Conservation (phyloP, 1,140 invertebrate genomes). For the Penaeus chinensis region DNA sequence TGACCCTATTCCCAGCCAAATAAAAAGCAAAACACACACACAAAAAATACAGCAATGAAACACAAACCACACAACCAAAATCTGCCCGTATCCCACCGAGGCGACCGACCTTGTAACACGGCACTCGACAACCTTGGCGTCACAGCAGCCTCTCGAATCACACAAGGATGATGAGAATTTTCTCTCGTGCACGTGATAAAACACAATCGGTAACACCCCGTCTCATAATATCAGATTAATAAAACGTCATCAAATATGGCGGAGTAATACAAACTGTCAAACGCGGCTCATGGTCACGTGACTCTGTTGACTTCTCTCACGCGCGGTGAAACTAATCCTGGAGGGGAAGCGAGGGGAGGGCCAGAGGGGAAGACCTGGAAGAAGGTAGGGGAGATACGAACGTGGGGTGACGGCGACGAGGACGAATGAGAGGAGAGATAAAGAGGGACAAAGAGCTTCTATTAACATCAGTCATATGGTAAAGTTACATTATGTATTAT, state of each 20-base stretch:
- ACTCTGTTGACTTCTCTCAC: constrained; percentile 56
- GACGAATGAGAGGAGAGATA: not conserved
- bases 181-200: constrained; percentile 48
- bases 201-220: constrained; percentile 44
- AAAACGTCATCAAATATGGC: constrained; percentile 30
- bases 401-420: not conserved
- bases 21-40: not conserved
- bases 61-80: not conserved
- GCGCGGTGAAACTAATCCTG: constrained; percentile 5
- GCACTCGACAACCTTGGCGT: no score
- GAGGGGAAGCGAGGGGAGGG: not conserved
- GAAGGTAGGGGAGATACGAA: not conserved
- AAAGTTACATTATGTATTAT: no score
- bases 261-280: not conserved
- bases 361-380: constrained; percentile 2
- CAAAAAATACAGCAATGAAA: not conserved
- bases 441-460: not conserved
- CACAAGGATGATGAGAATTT: not conserved
- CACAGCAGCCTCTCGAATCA: no score
- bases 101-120: no score
- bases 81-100: no score
- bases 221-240: constrained; percentile 53
- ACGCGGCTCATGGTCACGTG: constrained; percentile 15
- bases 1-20: no score
- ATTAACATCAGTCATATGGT: no score